A percentile compares a stretch with the other conserved stretches of the same genome.
These are phyloP conservation scores for Megaceryle maxima DNA, from an alignment of 2,113 vertebrate species.

Conservation along the genomic window DNA sequence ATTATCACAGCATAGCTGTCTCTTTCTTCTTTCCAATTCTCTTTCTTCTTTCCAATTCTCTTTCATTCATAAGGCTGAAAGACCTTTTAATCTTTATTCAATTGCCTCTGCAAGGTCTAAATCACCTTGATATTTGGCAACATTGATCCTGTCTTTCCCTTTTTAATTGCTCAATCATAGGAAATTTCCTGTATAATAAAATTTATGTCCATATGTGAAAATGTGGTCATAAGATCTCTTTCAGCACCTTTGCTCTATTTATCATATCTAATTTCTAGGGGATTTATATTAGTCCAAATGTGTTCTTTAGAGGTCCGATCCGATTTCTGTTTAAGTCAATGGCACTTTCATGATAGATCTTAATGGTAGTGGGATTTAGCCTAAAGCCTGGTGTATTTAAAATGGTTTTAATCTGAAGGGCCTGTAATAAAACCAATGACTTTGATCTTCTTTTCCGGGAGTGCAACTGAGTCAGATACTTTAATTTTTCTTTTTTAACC, in stretches of 20 bases:
- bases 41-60: slow-evolving; percentile 24
- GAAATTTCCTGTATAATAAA: slow-evolving; percentile 55
- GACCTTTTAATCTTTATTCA: slow-evolving; percentile 42
- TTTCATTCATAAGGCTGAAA: slow-evolving; percentile 49
- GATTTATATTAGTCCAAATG: slow-evolving; percentile 25
- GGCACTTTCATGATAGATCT: background rate
- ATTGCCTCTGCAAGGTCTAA: slow-evolving; percentile 49
- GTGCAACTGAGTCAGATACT: background rate
- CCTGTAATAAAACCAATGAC: slow-evolving; percentile 11
- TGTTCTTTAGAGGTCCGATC: background rate
- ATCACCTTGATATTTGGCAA: slow-evolving; percentile 54
- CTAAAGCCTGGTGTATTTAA: slow-evolving; percentile 24
- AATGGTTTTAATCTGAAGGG: slow-evolving; percentile 17
- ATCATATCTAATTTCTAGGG: slow-evolving; percentile 31
- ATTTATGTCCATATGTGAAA: slow-evolving; percentile 10
- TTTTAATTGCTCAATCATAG: slow-evolving; percentile 24
- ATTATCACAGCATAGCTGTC: slow-evolving; percentile 8
- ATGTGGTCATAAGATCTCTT: background rate
- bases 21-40: slow-evolving; percentile 19
- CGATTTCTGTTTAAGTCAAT: slow-evolving; percentile 21
- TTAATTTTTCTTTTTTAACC: slow-evolving; percentile 4
- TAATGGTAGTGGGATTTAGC: slow-evolving; percentile 22
- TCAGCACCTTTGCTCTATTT: background rate
- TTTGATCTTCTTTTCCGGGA: slow-evolving; percentile 24
- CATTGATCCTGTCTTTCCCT: slow-evolving; percentile 23